Base-by-base conservation (phyloP, 2,888 invertebrate species). In the Idaea biselata region DNA sequence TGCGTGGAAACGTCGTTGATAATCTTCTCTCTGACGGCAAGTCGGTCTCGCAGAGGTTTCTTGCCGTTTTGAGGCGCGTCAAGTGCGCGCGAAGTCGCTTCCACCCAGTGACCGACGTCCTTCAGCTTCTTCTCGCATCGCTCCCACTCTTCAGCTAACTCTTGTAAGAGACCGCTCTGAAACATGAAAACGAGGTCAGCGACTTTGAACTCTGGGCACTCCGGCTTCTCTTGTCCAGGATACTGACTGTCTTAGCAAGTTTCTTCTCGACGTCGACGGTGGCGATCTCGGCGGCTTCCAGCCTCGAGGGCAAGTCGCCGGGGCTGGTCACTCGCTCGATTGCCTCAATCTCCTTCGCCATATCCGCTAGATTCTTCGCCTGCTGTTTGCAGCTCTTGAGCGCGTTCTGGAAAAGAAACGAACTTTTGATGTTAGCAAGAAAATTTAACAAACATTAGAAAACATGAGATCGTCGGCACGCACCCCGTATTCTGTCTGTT, bases 71-170 rank as follows among this genome's bases (percentile, higher is more conserved):
- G 96, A 16, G 96, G 95, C 53, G 97, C 95, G 63, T 97, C 97
- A 58, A 98, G 84, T 60, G 94, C 93, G 71, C 95, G 94, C 71
- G 94, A 94, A 8, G 97, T 96, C 79, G 97, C 97, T 67, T 98
- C 98, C 74, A 98, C 95, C 98, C 98, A 99, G 71, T 94, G 94
- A 66, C 95, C 95, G 58, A 97, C 97, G 75, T 98, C 98, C 85
- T 97, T 97, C 85, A 98, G 94, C 87, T 99, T 98, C 85, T 95
- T 96, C 88, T 98, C 98, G 88, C 98, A 98, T 86, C 98, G 97
- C 83, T 98, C 98, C 97, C 98, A 98, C 92, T 98, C 98, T 84
- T 98, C 98, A 59, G 97, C 96, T 61, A 97, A 95, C 90, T 98
- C 98, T 94, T 97, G 97, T 66, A 98, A 93, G 73, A 97, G 90